A percentile compares a stretch with the other conserved stretches of the same genome.
Conservation (phyloP, 2,797 vertebrate species). For the Hybognathus amarus region DNA sequence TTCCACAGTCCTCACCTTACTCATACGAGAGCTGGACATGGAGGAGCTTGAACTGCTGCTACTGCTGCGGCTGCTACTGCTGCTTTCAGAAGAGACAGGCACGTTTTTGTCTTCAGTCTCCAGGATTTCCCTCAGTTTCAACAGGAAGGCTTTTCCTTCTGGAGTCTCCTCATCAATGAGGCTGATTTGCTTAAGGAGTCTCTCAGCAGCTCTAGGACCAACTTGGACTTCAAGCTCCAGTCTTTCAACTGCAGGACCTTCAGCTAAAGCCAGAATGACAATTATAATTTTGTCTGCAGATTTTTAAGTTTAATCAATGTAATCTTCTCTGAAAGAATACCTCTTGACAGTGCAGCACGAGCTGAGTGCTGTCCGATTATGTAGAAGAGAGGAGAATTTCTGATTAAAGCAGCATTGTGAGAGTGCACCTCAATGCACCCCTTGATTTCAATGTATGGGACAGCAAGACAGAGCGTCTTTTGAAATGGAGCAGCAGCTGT, state of each 20-base stretch:
- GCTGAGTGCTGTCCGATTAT: slow-evolving; percentile 66
- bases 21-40: background rate
- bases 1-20: slow-evolving; percentile 55
- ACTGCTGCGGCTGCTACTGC: slow-evolving; percentile 61
- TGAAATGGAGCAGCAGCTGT: slow-evolving; percentile 52
- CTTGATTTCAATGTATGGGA: slow-evolving; percentile 70
- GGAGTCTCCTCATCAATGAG: slow-evolving; percentile 57
- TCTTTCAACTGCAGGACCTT: slow-evolving; percentile 76
- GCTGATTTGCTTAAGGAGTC: slow-evolving; percentile 71
- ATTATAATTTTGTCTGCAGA: background rate
- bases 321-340: background rate
- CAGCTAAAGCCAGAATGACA: slow-evolving; percentile 62
- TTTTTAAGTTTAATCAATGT: no score
- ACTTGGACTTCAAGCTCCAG: slow-evolving; percentile 79
- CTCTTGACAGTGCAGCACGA: slow-evolving; percentile 28
- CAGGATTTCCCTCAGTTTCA: slow-evolving; percentile 80
- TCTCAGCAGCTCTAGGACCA: slow-evolving; percentile 78
- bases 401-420: slow-evolving; percentile 71
- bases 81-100: background rate
- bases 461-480: slow-evolving; percentile 68
- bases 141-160: slow-evolving; percentile 64
- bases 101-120: slow-evolving; percentile 56
- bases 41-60: slow-evolving; percentile 63
- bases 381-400: slow-evolving; percentile 68
- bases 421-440: slow-evolving; percentile 73